A percentile compares a stretch with the other conserved stretches of the same genome.
These are phyloP conservation scores for Cisticola juncidis DNA, from an alignment of 2,113 vertebrate genomes.

Conservation along the genomic window DNA sequence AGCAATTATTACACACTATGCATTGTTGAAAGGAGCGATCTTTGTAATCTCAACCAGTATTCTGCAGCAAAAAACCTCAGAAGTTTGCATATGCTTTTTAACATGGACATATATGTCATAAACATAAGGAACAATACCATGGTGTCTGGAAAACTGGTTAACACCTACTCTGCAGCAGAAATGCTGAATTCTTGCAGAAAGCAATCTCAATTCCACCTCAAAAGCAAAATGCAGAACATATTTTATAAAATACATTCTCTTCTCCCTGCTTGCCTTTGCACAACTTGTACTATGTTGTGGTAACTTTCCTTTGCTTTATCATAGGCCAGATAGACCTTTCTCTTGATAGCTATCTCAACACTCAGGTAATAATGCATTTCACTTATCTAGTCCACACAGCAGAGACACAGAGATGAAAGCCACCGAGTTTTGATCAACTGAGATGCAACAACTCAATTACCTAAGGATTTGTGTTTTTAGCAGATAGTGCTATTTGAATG, in stretches of 20 bases:
- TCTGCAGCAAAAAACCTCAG: not conserved
- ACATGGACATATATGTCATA: accelerated
- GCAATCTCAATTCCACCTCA: not conserved
- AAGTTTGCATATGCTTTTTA: not conserved
- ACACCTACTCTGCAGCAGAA: not conserved
- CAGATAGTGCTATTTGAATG: not conserved
- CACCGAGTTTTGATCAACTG: not conserved
- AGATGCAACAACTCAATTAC: not conserved
- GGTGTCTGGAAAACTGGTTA: not conserved
- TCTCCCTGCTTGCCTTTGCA: not conserved
- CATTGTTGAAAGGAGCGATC: not conserved
- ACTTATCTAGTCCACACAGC: not conserved
- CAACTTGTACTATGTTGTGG: not conserved
- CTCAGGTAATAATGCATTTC: not conserved
- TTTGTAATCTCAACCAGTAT: not conserved
- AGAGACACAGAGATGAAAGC: not conserved
- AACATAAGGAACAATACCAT: not conserved
- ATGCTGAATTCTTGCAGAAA: not conserved
- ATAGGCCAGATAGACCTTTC: not conserved
- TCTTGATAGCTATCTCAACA: not conserved
- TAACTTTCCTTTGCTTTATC: not conserved
- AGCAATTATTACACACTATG: not conserved
- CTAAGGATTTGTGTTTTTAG: not conserved
- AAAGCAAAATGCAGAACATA: not conserved
- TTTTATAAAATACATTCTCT: not conserved